Evolutionary conservation across 2,797 vertebrate genomes (phyloP).

Genomic region (Antrozous pallidus): DNA sequence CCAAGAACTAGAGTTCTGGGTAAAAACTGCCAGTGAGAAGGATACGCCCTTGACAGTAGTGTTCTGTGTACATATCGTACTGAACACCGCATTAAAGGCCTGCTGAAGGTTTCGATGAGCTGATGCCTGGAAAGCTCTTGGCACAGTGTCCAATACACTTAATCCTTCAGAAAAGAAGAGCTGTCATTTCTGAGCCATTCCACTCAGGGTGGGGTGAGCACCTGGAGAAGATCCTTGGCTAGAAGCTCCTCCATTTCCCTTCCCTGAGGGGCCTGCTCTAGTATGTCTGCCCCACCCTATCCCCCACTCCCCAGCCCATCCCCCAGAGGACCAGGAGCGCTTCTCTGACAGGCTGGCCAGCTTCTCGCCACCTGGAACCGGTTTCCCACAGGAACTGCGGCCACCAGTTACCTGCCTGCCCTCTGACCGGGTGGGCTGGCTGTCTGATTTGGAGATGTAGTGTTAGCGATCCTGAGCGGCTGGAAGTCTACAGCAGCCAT

Average conservation of each 20-base stretch:
- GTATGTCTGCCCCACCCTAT: too few relatives aligned
- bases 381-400: background rate
- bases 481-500: background rate
- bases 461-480: background rate
- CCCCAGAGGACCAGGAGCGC: background rate
- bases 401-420: background rate
- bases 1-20: rapidly evolving
- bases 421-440: background rate
- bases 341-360: background rate
- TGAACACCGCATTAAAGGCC: background rate
- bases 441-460: background rate
- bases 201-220: rapidly evolving
- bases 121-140: background rate
- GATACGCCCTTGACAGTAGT: background rate
- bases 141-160: background rate
- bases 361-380: background rate
- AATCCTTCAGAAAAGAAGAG: background rate
- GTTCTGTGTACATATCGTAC: rapidly evolving
- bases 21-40: background rate
- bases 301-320: rapidly evolving
- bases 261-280: background rate
- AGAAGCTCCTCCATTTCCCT: background rate
- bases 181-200: background rate
- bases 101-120: background rate
- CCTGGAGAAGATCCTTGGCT: background rate